Evolutionary conservation across 2,888 invertebrate species (phyloP), one percentile per base, ranked within the genome.

Genomic region (Cryptocheilus praepositus): DNA sequence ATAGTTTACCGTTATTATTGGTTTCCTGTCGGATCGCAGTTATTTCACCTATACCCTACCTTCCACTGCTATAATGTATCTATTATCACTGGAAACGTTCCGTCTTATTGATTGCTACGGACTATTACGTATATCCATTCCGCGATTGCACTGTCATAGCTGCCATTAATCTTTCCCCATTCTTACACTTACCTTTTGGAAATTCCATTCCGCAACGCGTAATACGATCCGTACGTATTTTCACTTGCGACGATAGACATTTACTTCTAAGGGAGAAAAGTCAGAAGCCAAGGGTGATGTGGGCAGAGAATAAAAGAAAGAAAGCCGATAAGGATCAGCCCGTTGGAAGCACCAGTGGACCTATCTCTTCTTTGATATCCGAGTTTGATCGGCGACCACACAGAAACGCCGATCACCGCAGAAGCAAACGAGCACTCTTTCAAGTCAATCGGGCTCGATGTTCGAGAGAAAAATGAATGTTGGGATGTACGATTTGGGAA

Each of bases 321-420:
- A 16, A 36, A 15, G 5, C 15, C 43, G 55, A 71, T 66, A 57
- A 18, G 61, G 57, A 69, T 61, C 5, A 13, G 36, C 2, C n/a
- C 45, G 19, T 52, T 22, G 36, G 52, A 64, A 73, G 58, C 66
- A 36, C 18, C 52, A 49, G 16, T 49, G 43, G 61, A 18, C 53
- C 51, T 22, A 36, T 66, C 49, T 56, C 62, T 49, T 51, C 60
- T 62, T 68, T 65, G 54, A 73, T 73, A 73, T 61, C 57, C 61
- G 55, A 61, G 61, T 72, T 72, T 68, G 60, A 73, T 68, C 60
- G 61, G 49, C 52, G 51, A 15, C 54, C 61, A 68, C 70, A 49
- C 69, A 61, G 52, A 64, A 36, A 64, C 60, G 52, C 8, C 46
- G 25, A 61, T 73, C 54, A 64, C 49, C 61, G 52, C 55, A 16